phyloP scores from a whole-genome alignment of 2,113 vertebrate genomes.

The Vombatus ursinus region DNA sequence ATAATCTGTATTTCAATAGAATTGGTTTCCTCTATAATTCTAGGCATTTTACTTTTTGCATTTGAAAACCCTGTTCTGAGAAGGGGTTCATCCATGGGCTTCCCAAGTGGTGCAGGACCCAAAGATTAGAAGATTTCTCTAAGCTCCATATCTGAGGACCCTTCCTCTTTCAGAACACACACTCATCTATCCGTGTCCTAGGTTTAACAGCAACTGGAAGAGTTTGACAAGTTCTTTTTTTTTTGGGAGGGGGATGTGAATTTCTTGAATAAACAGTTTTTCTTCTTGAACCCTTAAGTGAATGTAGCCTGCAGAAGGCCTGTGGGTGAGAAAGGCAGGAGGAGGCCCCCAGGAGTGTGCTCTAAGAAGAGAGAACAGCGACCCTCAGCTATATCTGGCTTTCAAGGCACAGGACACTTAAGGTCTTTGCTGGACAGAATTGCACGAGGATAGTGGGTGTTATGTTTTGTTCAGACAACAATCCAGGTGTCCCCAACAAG shows the following conservation, averaged over 20 bases:
- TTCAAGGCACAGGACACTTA: neutral
- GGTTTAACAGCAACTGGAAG: neutral
- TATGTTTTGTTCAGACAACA: neutral
- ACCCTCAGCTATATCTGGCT: neutral
- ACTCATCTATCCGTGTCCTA: neutral
- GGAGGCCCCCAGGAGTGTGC: neutral
- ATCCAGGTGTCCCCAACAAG: neutral
- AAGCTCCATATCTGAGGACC: neutral
- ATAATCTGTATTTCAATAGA: neutral
- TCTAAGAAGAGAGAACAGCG: neutral
- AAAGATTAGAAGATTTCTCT: neutral
- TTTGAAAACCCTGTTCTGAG: neutral
- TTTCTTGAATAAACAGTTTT: neutral
- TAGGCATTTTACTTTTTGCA: neutral
- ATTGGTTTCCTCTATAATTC: neutral
- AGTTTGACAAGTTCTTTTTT: neutral
- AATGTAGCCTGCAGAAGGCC: neutral
- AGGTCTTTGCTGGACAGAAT: neutral
- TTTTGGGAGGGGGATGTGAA: neutral
- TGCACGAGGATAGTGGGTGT: neutral
- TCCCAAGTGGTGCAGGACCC: neutral
- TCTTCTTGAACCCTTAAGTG: neutral
- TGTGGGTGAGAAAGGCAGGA: neutral
- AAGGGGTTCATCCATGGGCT: neutral
- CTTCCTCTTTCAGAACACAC: neutral